Base-by-base conservation (phyloP, 2,888 invertebrate species). In the Thera obeliscata region DNA sequence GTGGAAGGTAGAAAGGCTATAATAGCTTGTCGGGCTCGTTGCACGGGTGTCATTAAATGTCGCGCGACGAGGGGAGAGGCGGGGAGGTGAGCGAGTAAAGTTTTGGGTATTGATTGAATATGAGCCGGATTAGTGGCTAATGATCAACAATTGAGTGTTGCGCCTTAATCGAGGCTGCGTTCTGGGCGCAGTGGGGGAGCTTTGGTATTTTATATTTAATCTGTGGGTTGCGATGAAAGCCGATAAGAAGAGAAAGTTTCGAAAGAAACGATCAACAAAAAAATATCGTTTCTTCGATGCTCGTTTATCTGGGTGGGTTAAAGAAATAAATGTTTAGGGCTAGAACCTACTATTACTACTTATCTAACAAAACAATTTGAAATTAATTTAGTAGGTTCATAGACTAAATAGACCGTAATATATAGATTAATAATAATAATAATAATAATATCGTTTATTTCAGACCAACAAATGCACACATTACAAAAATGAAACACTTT, bases 1-100 rank as follows among this genome's bases (percentile, higher is more conserved):
- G 81, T 76, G 76, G 77, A 81, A 74, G 80, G 73, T 73, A 78
- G 87, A 93, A 85, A 87, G 89, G 83, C 80, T 77, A 88, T 82
- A 86, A 84, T 90, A 79, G 90, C 81, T 78, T 85, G 87, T 74
- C 74, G 76, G 77, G 74, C 72, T 66, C 81, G 84, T 83, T 93
- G 93, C 93, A 93, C 92, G 93, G 93, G 92, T 93, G 93, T 93
- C 93, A 93, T 93, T 93, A 93, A 93, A 93, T 93, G 93, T 93
- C 93, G 93, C 90, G 91, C 91, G 90, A 87, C 87, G 91, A 86
- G 92, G 91, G 93, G 88, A 75, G 87, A 81, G 85, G 87, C 81
- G 92, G 87, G 88, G 91, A 89, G 92, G 92, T 90, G 91, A 92
- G 90, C 90, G 91, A 92, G 88, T 90, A 91, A 92, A 93, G 92